Percentiles rank a stretch among this genome's conserved stretches.
These are phyloP conservation scores for Apocrypta bakeri DNA, from an alignment of 1,140 invertebrate genomes.

Conservation along the genomic window DNA sequence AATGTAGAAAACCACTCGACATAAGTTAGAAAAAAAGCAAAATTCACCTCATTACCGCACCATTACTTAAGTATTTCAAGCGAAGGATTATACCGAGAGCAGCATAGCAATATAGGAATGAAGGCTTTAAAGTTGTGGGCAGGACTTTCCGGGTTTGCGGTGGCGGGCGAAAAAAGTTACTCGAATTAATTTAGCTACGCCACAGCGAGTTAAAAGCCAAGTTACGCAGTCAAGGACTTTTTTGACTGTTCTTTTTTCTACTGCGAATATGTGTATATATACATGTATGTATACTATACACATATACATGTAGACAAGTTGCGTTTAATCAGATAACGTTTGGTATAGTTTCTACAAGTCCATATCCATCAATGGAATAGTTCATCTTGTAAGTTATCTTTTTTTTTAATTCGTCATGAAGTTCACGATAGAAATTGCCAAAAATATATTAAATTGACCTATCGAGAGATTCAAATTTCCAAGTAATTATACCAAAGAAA, in stretches of 20 bases:
- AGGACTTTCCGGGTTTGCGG: not conserved
- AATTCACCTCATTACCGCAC: not conserved
- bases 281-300: not conserved
- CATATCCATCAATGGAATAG: too few relatives aligned
- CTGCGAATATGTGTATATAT: not conserved
- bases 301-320: not conserved
- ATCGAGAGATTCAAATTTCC: too few relatives aligned
- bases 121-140: slow-evolving; percentile 1
- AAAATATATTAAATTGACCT: too few relatives aligned
- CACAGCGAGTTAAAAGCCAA: not conserved
- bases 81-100: not conserved
- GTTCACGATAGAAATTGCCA: too few relatives aligned
- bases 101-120: too few relatives aligned
- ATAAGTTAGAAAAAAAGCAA: not conserved
- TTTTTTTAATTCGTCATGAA: too few relatives aligned
- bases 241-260: not conserved
- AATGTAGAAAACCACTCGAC: not conserved
- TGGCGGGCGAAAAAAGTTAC: not conserved
- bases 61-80: not conserved
- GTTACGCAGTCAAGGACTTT: not conserved
- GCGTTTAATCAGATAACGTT: too few relatives aligned
- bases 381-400: too few relatives aligned
- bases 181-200: not conserved
- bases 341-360: too few relatives aligned
- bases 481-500: too few relatives aligned